Conservation (phyloP, 1,140 invertebrate genomes). For the Capitella teleta region DNA sequence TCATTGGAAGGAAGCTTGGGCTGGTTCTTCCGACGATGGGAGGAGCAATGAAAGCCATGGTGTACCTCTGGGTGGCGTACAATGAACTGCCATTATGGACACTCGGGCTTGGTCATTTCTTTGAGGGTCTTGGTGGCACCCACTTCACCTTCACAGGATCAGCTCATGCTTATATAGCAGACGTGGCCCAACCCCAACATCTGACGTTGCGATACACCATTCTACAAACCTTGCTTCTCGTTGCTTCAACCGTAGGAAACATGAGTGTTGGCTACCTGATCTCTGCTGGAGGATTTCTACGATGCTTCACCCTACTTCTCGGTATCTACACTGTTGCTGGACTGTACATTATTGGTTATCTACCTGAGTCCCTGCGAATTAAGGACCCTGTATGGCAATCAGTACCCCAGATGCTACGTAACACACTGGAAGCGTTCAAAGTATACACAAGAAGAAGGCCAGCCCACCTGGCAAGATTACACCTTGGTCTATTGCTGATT, state of each 20-base stretch:
- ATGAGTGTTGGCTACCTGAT: background rate
- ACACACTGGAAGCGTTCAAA: too few species aligned
- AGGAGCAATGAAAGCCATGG: background rate
- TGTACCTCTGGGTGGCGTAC: constrained; percentile 1
- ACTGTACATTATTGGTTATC: too few species aligned
- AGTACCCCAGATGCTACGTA: too few species aligned
- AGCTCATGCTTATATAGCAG: constrained; percentile 3
- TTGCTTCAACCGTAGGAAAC: background rate
- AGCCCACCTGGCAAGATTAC: too few species aligned
- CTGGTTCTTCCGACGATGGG: background rate
- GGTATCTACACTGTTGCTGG: too few species aligned
- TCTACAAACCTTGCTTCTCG: background rate
- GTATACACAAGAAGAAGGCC: too few species aligned
- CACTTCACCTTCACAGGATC: constrained; percentile 1
- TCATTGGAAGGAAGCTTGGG: background rate
- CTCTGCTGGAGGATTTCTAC: too few species aligned
- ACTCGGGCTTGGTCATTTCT: background rate
- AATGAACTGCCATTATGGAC: background rate
- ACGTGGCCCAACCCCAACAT: background rate
- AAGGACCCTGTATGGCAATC: too few species aligned
- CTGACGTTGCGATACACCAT: background rate
- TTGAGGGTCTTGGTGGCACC: constrained; percentile 1
- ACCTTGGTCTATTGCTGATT: too few species aligned
- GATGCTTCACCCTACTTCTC: too few species aligned
- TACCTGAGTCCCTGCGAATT: too few species aligned